phyloP scores from a whole-genome alignment of 30 jellyfish, hydroid and myxozoan genomes.

The Aurelia aurita complex sp. Pacific region DNA sequence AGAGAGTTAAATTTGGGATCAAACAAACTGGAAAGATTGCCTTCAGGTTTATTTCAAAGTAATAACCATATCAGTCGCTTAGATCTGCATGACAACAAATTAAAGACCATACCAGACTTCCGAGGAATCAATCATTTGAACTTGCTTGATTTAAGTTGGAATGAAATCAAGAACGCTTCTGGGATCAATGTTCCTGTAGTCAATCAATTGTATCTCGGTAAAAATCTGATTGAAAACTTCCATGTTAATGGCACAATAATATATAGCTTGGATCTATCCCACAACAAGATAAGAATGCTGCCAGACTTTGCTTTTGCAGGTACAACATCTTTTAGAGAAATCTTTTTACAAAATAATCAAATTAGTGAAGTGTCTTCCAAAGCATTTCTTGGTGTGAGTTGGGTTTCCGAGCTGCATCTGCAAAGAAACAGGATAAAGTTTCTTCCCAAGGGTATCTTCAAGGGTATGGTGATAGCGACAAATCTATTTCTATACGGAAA shows the following conservation, averaged over 20 bases:
- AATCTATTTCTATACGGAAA: conserved; percentile 37
- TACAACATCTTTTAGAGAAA: neutral
- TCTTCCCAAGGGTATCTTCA: conserved; percentile 25
- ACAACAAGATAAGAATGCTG: conserved; percentile 11
- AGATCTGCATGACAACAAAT: neutral
- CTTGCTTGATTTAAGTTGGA: conserved; percentile 10
- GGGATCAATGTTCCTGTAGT: neutral
- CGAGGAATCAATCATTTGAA: neutral
- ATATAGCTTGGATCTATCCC: conserved; percentile 23
- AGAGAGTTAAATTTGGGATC: neutral
- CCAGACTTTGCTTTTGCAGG: conserved; percentile 31
- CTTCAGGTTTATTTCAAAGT: conserved; percentile 13
- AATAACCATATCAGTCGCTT: neutral
- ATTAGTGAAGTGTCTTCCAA: conserved; percentile 27
- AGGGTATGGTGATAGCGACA: neutral
- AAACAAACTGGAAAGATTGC: conserved; percentile 22
- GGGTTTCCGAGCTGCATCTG: conserved; percentile 14
- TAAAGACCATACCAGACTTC: conserved; percentile 30
- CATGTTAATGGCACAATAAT: neutral
- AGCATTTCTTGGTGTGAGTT: conserved; percentile 46
- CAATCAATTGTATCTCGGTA: neutral
- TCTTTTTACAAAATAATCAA: conserved; percentile 36
- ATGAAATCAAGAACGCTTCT: conserved; percentile 1
- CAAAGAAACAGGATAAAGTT: conserved; percentile 15
- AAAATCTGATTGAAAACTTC: conserved; percentile 28